These are phyloP conservation scores for Oostethus manadensis DNA, from an alignment of 2,113 vertebrate species.

Conservation along the genomic window DNA sequence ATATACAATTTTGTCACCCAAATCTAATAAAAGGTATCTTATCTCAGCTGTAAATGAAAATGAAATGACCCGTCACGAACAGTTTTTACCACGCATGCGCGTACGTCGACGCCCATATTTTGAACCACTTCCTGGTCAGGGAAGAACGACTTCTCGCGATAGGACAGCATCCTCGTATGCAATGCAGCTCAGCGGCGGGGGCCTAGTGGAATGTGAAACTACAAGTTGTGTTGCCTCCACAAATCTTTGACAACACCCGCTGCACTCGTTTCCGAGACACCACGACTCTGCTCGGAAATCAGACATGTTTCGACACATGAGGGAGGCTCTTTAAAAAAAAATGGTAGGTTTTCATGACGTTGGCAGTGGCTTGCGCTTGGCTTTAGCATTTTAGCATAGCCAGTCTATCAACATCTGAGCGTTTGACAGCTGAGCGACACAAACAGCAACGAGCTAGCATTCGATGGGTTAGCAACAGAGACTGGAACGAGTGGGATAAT, in stretches of 20 bases:
- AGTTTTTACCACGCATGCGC: conserved; percentile 33
- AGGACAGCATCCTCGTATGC: conserved; percentile 6
- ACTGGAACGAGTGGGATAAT: conserved; percentile 13
- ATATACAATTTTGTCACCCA: too few relatives aligned
- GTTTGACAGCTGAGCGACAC: conserved; percentile 62
- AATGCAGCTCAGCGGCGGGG: conserved; percentile 35
- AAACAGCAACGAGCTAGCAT: conserved; percentile 32
- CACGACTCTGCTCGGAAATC: neutral
- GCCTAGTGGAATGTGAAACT: conserved; percentile 62
- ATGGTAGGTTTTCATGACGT: conserved; percentile 44
- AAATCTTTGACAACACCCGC: conserved; percentile 6
- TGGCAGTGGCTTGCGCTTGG: conserved; percentile 9
- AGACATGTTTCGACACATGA: conserved; percentile 21
- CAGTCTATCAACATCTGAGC: conserved; percentile 57
- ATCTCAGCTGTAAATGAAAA: too few relatives aligned
- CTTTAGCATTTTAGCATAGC: conserved; percentile 49
- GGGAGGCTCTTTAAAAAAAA: conserved; percentile 19
- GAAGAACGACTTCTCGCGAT: conserved; percentile 53
- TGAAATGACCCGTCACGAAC: neutral
- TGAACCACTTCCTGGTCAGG: conserved; percentile 58
- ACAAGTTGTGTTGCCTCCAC: conserved; percentile 40
- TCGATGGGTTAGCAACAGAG: conserved; percentile 45
- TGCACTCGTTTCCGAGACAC: neutral
- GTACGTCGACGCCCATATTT: conserved; percentile 9
- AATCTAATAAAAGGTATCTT: neutral